Evolutionary conservation across 2,797 vertebrate species (phyloP).

Genomic region (Malacoctenus gilli): DNA sequence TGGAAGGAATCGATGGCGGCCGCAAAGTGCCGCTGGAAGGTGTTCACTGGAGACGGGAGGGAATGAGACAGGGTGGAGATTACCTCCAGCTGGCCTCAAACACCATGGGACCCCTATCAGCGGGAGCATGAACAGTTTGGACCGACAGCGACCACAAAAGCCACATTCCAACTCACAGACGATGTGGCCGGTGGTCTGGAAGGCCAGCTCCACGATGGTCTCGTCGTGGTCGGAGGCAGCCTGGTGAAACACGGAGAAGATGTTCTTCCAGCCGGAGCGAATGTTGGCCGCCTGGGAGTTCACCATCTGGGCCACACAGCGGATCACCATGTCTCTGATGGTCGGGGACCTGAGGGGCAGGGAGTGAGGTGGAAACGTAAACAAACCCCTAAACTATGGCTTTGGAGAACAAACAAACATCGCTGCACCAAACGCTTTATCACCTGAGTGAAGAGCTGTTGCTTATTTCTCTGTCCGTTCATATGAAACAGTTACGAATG

Average conservation of each 20-base stretch:
- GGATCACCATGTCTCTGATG: slow-evolving; percentile 96
- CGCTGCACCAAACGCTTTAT: too few relatives aligned
- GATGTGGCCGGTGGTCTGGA: slow-evolving; percentile 93
- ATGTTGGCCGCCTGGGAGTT: slow-evolving; percentile 95
- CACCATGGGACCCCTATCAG: too few relatives aligned
- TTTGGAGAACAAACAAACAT: too few relatives aligned
- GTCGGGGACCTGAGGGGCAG: slow-evolving; percentile 83
- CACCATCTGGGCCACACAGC: slow-evolving; percentile 96
- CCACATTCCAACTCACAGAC: slow-evolving; percentile 85
- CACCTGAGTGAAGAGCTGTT: too few relatives aligned
- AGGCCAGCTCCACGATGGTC: slow-evolving; percentile 93
- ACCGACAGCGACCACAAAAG: background rate
- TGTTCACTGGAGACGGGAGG: slow-evolving; percentile 83
- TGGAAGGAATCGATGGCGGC: slow-evolving; percentile 96
- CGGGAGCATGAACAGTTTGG: background rate
- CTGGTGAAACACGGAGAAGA: slow-evolving; percentile 96
- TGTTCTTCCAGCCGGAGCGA: slow-evolving; percentile 97
- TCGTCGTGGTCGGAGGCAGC: slow-evolving; percentile 93
- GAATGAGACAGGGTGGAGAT: too few relatives aligned
- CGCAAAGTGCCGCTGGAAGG: slow-evolving; percentile 92
- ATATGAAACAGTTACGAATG: too few relatives aligned
- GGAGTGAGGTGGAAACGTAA: background rate
- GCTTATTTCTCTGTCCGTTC: too few relatives aligned
- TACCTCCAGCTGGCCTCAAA: background rate
- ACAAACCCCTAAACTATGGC: too few relatives aligned